Conservation (phyloP, 2,113 vertebrate genomes). For the Marmota monax region DNA sequence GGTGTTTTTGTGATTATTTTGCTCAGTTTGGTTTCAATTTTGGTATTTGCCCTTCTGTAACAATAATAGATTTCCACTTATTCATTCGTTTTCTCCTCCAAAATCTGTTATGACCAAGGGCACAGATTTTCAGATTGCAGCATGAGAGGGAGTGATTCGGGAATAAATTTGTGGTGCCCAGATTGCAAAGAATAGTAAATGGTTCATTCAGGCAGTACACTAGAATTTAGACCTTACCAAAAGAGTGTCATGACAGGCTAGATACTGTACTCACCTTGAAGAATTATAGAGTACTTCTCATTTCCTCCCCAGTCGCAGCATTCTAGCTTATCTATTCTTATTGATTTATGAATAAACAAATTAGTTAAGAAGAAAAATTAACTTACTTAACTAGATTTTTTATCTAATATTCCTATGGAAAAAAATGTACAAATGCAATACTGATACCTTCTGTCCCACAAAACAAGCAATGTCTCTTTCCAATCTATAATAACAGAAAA, state of each 20-base stretch:
- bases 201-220: background rate
- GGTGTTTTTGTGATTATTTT: background rate
- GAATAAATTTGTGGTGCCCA: background rate
- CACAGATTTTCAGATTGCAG: background rate
- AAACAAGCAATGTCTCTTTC: slow-evolving; percentile 36
- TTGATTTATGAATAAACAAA: slow-evolving; percentile 31
- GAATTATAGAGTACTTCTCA: background rate
- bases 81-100: slow-evolving; percentile 5
- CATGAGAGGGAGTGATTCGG: background rate
- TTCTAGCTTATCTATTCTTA: background rate
- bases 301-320: background rate
- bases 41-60: background rate
- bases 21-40: background rate
- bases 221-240: slow-evolving; percentile 24
- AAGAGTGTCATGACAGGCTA: background rate
- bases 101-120: background rate
- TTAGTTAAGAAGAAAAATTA: background rate
- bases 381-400: slow-evolving; percentile 21
- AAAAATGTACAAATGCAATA: background rate
- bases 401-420: background rate
- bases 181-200: background rate
- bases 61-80: background rate
- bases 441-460: background rate
- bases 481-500: slow-evolving; percentile 14
- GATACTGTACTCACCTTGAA: background rate